Percentiles rank a stretch among this genome's conserved stretches.
Evolutionary conservation across 2,888 invertebrate genomes (phyloP).

Genomic region (Mongoloraphidia duomilia): DNA sequence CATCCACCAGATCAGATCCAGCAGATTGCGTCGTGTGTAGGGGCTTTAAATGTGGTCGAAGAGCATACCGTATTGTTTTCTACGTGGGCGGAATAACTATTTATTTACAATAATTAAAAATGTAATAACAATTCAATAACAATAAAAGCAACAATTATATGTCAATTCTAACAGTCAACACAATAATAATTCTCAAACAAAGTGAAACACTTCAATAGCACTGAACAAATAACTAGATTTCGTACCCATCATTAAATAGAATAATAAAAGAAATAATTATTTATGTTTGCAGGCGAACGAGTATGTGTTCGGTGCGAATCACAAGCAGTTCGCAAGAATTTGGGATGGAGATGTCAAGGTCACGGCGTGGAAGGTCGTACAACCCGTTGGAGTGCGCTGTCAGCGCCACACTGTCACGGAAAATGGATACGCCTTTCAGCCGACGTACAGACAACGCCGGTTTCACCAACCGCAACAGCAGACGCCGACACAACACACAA

Average conservation of each 20-base stretch:
- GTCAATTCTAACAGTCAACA: too few relatives aligned
- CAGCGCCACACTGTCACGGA: conserved; percentile 78
- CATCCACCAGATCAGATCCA: too few relatives aligned
- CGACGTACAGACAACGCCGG: conserved; percentile 26
- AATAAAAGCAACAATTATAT: too few relatives aligned
- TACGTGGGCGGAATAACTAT: too few relatives aligned
- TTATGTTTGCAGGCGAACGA: conserved; percentile 42
- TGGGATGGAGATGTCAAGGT: conserved; percentile 70
- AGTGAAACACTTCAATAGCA: too few relatives aligned
- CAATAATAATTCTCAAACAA: too few relatives aligned
- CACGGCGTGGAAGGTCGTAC: conserved; percentile 63
- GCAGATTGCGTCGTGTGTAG: too few relatives aligned
- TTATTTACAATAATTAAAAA: too few relatives aligned
- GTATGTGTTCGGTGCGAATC: conserved; percentile 74
- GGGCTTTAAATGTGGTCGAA: too few relatives aligned
- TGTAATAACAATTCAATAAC: too few relatives aligned
- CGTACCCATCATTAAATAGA: not conserved
- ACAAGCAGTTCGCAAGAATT: conserved; percentile 58
- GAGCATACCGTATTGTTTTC: too few relatives aligned
- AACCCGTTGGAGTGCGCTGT: conserved; percentile 72
- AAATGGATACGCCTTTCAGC: conserved; percentile 60
- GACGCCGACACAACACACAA: conserved; percentile 18
- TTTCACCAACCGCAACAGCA: conserved; percentile 16
- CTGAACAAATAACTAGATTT: not conserved
- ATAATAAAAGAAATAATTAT: not conserved